Evolutionary conservation across 2,888 invertebrate species (phyloP).

Genomic region (Orthonevra nobilis): DNA sequence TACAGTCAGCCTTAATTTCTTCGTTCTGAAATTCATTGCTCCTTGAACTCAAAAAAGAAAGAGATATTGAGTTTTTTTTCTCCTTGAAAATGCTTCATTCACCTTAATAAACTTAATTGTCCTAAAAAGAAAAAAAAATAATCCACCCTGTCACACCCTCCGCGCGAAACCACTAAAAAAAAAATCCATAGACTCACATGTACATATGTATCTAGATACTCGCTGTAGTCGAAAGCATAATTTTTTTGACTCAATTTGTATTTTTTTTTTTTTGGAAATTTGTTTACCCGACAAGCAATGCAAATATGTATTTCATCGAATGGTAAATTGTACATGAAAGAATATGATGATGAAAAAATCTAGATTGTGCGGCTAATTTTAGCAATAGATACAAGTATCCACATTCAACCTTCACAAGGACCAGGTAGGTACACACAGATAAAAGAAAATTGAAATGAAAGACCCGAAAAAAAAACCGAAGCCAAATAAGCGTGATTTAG

Average conservation of each 20-base stretch:
- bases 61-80: background rate
- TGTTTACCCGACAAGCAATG: constrained; percentile 54
- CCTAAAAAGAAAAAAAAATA: constrained; percentile 32
- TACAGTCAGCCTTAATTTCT: too few relatives aligned
- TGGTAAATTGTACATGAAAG: constrained; percentile 44
- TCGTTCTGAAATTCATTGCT: constrained; percentile 37
- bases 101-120: constrained; percentile 34
- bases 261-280: constrained; percentile 47
- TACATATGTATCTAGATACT: constrained; percentile 23
- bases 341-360: constrained; percentile 8
- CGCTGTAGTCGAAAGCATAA: constrained; percentile 27
- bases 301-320: constrained; percentile 58
- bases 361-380: constrained; percentile 10
- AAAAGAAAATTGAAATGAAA: constrained; percentile 60
- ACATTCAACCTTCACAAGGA: background rate
- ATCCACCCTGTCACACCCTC: background rate
- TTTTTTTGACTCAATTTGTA: constrained; percentile 35
- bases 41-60: constrained; percentile 27
- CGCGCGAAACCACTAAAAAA: constrained; percentile 7
- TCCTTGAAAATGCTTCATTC: constrained; percentile 5
- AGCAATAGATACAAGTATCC: background rate
- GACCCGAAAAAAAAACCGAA: constrained; percentile 40
- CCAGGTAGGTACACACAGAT: constrained; percentile 13
- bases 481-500: constrained; percentile 40
- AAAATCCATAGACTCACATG: constrained; percentile 23